phyloP scores from a whole-genome alignment of 1,140 invertebrate species.

The Pogonognathellus flavescens region DNA sequence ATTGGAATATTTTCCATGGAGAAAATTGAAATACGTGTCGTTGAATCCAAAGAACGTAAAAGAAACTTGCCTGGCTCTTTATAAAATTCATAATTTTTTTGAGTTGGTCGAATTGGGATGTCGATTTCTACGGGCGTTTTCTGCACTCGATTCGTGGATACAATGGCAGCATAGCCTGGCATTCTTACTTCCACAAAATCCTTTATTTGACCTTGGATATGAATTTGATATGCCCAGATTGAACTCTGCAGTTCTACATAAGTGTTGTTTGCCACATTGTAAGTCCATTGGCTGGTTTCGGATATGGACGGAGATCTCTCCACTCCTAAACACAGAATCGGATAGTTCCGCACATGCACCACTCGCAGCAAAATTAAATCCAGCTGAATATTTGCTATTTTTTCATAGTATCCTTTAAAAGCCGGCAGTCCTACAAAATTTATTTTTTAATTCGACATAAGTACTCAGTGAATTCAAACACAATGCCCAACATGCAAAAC shows the following conservation, averaged over 20 bases:
- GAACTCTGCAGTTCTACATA: neutral
- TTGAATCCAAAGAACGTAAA: neutral
- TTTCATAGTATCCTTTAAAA: constrained; percentile 10
- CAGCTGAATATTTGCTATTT: neutral
- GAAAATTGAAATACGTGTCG: too few species aligned
- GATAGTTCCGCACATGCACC: neutral
- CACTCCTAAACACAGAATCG: neutral
- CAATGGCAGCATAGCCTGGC: neutral
- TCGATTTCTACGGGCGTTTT: neutral
- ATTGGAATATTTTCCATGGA: too few species aligned
- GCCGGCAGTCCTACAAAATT: neutral
- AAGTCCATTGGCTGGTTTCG: neutral
- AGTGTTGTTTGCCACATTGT: neutral
- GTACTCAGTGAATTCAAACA: too few species aligned
- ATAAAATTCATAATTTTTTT: neutral
- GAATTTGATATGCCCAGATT: neutral
- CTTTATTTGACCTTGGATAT: neutral
- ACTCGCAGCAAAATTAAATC: neutral
- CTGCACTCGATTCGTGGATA: neutral
- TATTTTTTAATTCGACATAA: too few species aligned
- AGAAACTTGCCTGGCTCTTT: neutral
- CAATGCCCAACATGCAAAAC: too few species aligned
- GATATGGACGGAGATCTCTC: neutral
- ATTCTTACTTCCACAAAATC: neutral
- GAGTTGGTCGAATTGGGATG: neutral